Evolutionary conservation across 2,113 vertebrate genomes (phyloP).

Genomic region (Pangasianodon hypophthalmus): DNA sequence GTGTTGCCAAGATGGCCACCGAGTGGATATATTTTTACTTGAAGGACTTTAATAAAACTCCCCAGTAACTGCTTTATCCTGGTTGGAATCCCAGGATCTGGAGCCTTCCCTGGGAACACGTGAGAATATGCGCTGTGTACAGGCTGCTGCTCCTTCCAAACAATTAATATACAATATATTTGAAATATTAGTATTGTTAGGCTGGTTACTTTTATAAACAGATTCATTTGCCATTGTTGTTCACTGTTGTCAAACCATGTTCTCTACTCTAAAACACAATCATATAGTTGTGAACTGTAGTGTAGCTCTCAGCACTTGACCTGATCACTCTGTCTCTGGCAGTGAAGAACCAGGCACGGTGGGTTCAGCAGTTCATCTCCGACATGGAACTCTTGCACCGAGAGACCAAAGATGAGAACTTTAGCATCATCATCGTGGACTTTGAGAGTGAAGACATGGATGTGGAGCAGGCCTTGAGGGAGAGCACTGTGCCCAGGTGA

Average conservation of each 20-base stretch:
- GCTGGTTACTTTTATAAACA: not conserved
- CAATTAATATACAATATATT: not conserved
- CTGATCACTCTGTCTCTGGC: constrained; percentile 33
- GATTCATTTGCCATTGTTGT: not conserved
- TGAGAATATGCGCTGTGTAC: not conserved
- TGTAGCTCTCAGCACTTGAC: not conserved
- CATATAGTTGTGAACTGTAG: not conserved
- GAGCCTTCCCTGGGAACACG: not conserved
- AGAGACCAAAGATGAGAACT: constrained; percentile 84
- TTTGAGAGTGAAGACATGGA: constrained; percentile 98
- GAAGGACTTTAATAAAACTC: not conserved
- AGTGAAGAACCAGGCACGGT: constrained; percentile 99
- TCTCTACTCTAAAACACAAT: not conserved
- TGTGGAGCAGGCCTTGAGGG: constrained; percentile 82
- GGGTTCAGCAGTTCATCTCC: constrained; percentile 94
- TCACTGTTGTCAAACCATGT: not conserved
- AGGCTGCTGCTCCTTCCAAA: not conserved
- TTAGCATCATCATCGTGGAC: constrained; percentile 93
- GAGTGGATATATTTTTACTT: not conserved
- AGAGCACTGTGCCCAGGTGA: constrained; percentile 86
- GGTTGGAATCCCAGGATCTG: not conserved
- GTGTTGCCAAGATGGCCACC: not conserved
- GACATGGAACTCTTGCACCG: constrained; percentile 88
- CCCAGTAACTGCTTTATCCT: not conserved
- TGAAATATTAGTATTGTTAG: not conserved